Evolutionary conservation across 2,888 invertebrate species (phyloP).

Genomic region (Pseudococcus viburni): DNA sequence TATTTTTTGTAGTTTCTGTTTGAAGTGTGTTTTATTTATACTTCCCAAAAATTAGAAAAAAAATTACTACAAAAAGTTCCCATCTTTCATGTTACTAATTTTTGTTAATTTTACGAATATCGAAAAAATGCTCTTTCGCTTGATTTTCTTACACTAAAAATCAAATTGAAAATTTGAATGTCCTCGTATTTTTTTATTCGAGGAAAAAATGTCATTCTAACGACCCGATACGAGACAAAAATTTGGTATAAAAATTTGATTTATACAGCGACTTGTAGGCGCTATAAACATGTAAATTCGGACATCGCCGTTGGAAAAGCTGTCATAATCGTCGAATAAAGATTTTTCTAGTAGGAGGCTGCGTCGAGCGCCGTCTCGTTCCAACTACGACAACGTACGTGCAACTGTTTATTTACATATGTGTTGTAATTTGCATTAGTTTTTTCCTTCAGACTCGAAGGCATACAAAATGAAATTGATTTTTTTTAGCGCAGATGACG

Average conservation of each 20-base stretch:
- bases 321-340: slow-evolving; percentile 16
- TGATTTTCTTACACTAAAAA: no score
- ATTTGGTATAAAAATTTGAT: not conserved
- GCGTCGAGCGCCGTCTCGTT: not conserved
- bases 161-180: not conserved
- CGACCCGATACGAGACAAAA: not conserved
- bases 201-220: not conserved
- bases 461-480: not conserved
- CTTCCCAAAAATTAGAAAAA: no score
- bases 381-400: not conserved
- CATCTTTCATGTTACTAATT: no score
- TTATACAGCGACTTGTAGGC: slow-evolving; percentile 21
- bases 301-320: not conserved
- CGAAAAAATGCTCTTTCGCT: no score
- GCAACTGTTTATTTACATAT: slow-evolving; percentile 9
- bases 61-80: no score
- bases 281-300: slow-evolving; percentile 26
- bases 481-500: not conserved
- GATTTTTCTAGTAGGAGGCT: not conserved
- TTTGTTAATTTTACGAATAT: no score
- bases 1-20: no score
- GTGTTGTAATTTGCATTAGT: slow-evolving; percentile 33
- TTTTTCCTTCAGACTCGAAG: not conserved
- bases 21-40: no score
- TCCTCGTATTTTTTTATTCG: not conserved